A percentile compares a stretch with the other conserved stretches of the same genome.
Conservation (phyloP, 2,797 vertebrate genomes). For the Enteromius paludinosus region DNA sequence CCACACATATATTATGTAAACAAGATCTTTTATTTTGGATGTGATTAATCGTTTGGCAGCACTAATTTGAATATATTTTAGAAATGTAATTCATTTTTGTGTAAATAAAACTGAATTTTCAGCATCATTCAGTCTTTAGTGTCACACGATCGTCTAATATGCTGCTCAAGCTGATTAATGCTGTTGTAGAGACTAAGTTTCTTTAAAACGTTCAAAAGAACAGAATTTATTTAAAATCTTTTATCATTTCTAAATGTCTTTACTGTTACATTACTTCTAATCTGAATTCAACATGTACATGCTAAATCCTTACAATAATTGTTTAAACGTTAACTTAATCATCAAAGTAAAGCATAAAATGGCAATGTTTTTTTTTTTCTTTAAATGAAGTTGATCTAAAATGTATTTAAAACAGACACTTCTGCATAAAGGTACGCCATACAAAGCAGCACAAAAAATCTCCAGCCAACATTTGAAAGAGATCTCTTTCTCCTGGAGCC, state of each 20-base stretch:
- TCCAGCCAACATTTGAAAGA: background rate
- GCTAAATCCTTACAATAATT: background rate
- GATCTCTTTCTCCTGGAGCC: constrained; percentile 9
- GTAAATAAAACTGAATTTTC: background rate
- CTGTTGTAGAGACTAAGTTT: background rate
- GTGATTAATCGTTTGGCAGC: too few species aligned
- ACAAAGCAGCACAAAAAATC: background rate
- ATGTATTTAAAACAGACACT: background rate
- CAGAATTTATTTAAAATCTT: background rate
- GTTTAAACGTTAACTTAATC: background rate
- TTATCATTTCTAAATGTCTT: background rate
- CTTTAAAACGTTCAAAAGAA: background rate
- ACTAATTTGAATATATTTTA: background rate
- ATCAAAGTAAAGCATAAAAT: background rate
- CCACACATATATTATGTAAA: too few species aligned
- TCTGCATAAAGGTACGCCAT: background rate
- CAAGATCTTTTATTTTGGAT: too few species aligned
- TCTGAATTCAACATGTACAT: background rate
- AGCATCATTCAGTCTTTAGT: background rate
- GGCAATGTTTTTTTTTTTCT: background rate
- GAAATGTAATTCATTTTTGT: too few species aligned
- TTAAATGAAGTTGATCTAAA: background rate
- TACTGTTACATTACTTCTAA: background rate
- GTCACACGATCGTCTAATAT: background rate
- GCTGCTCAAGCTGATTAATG: background rate